Evolutionary conservation across 2,113 vertebrate species (phyloP), one percentile per base, ranked within the genome.

Genomic region (Scartelaos histophorus): DNA sequence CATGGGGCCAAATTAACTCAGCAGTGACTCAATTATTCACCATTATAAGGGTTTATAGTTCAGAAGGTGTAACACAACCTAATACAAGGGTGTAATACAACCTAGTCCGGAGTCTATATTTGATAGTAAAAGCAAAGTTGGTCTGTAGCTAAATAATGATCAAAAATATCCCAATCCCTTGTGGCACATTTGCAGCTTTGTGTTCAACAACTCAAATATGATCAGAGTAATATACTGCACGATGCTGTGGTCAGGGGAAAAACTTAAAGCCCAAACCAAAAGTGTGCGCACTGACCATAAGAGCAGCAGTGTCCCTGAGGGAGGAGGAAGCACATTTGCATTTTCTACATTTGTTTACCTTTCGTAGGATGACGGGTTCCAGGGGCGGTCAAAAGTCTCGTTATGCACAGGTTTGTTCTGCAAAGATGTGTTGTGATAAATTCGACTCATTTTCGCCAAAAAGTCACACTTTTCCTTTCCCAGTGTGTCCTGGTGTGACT

Each of bases 341-440:
- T 38, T 38, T 38, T 38, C 35, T 5, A 38, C 35, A 47, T 10
- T 10, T n/a, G 51, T 7, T 0, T 93, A 95, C 95, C 95, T 91
- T 71, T 95, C 93, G 70, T 92, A 90, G 0, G 73, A n/a, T 2
- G 89, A 72, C 0, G 94, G 93, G 16, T 86, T 80, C 94, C 94
- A 96, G 0, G 62, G 75, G 0, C 84, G 68, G 0, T 61, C 78
- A 47, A 93, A 16, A 49, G 45, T 93, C 54, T 93, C 94, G 66
- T 80, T 92, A 29, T 90, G 92, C 3, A 97, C 95, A 0, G 94
- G 90, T 84, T 94, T 95, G 82, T 94, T 95, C 72, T 85, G 87
- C 51, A 96, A 87, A 62, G 86, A 90, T 22, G 87, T 73, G 84
- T 95, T 91, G 2, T 93, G 70, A 71, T 95, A 95, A 83, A 95